Base-by-base conservation (phyloP, 2,888 invertebrate genomes). In the Melinaea marsaeus region DNA sequence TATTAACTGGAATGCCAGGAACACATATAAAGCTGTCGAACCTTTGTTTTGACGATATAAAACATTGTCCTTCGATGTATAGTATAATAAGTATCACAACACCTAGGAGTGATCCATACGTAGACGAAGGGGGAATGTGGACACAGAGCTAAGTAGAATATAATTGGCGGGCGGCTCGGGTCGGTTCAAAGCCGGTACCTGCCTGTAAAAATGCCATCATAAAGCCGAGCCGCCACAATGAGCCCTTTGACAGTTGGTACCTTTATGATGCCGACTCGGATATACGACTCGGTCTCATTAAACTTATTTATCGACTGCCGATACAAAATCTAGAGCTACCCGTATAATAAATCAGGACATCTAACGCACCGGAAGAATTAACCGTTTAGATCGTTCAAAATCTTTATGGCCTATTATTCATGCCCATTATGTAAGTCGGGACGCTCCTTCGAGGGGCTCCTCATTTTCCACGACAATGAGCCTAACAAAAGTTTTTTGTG, bases 191-290 rank as follows among this genome's bases (percentile, higher is more conserved):
- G 88, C 81, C 75, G 79, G 86, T 88, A 86, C 88, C 88, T 86
- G 87, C 83, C 81, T 86, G 87, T 90, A 89, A 90, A 89, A 90
- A 89, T 89, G 83, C 89, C 85, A 88, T 87, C 87, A 86, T 87
- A 88, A 88, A 90, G 86, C 84, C 81, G 75, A 74, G 81, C 85
- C 85, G 84, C 79, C 85, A 88, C 90, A 89, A 88, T 85, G 79
- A 87, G 84, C 86, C 85, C 88, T 89, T 88, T 88, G 90, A 88
- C 90, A 90, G 88, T 86, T 83, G 81, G 83, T 86, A 84, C 82
- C 86, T 88, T 88, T 86, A 88, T 85, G 86, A 88, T 87, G 88
- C 88, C 89, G 87, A 83, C 88, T 80, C 83, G 83, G 86, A 86
- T 87, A 87, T 82, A 84, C 83, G 84, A 80, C 74, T 79, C 79